Evolutionary conservation across 2,888 invertebrate species (phyloP), one percentile per base, ranked within the genome.

Genomic region (Agonopterix subpropinquella): DNA sequence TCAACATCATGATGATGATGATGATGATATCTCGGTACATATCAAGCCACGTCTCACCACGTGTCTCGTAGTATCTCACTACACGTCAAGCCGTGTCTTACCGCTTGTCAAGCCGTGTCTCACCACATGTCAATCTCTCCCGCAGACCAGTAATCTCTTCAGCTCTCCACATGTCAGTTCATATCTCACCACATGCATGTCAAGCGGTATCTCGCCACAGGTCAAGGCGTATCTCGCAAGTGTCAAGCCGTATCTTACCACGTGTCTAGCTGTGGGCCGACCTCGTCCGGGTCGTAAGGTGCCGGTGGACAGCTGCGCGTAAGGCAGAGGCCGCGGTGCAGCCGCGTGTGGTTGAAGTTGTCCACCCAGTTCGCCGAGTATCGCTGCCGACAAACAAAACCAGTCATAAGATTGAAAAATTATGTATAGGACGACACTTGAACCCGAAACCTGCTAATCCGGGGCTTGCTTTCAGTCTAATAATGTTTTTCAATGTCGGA

Each of bases 271-370:
- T 5, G 53, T 37, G 44, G 48, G 8, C 49, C 43, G 13, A 55
- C 59, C 36, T 64, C 58, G 39, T 53, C 56, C 10, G 36, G 47
- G 35, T 46, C 35, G 48, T 43, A 10, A 41, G 47, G 49, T 7
- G 35, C 15, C 36, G 53, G 59, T 2, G 61, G 53, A 55, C 79
- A 80, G 53, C 63, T 60, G n/a, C 67, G 67, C 11, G 66, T 62
- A 13, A 87, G 62, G 65, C 87, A 87, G 51, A 77, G 57, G 2
- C 80, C 86, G 48, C 86, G 84, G 63, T 87, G 87, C 52, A 87
- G 64, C 2, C 73, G 75, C 54, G 85, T 85, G 73, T 86, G 87
- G 72, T 87, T 85, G 72, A 76, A 86, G 68, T 82, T 65, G 59
- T 82, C 77, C 65, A 85, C 80, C 75, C 77, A 82, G 70, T 86